phyloP scores from a whole-genome alignment of 1,140 invertebrate genomes.

The Lutraria rhynchaena region DNA sequence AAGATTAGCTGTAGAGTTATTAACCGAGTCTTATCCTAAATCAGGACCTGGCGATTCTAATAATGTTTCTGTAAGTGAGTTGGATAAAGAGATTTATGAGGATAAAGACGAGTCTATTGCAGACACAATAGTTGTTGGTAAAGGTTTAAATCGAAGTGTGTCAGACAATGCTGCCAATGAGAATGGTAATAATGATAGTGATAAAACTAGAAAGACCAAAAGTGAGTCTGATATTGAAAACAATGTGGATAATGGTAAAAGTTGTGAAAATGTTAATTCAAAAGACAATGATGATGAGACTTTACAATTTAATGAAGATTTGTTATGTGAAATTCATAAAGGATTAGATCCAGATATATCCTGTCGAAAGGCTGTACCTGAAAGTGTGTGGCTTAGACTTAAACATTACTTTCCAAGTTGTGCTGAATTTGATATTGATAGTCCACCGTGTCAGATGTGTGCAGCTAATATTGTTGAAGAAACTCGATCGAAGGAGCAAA shows the following conservation, averaged over 20 bases:
- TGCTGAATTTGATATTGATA: slow-evolving; percentile 80
- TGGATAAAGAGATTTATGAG: slow-evolving; percentile 1
- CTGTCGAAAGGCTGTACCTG: slow-evolving; percentile 82
- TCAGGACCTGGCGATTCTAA: slow-evolving; percentile 5
- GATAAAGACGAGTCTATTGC: slow-evolving; percentile 12
- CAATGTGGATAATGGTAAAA: slow-evolving; percentile 3
- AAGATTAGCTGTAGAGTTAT: slow-evolving; percentile 72
- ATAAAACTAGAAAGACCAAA: slow-evolving; percentile 54
- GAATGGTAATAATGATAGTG: slow-evolving; percentile 49
- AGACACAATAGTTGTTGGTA: not conserved
- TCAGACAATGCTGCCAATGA: not conserved
- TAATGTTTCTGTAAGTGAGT: slow-evolving; percentile 1
- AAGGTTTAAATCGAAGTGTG: not conserved
- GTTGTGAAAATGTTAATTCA: slow-evolving; percentile 63
- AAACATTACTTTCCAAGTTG: slow-evolving; percentile 85
- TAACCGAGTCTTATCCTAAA: slow-evolving; percentile 57
- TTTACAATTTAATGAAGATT: slow-evolving; percentile 84
- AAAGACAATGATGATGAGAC: slow-evolving; percentile 78
- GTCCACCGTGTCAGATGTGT: slow-evolving; percentile 82
- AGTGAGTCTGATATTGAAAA: slow-evolving; percentile 36
- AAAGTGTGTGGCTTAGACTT: slow-evolving; percentile 84
- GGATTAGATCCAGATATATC: slow-evolving; percentile 76
- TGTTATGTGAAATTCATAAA: slow-evolving; percentile 84
- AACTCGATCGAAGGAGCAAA: slow-evolving; percentile 72
- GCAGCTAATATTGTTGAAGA: slow-evolving; percentile 63